phyloP scores from a whole-genome alignment of 2,113 vertebrate species.

The Turnix velox region DNA sequence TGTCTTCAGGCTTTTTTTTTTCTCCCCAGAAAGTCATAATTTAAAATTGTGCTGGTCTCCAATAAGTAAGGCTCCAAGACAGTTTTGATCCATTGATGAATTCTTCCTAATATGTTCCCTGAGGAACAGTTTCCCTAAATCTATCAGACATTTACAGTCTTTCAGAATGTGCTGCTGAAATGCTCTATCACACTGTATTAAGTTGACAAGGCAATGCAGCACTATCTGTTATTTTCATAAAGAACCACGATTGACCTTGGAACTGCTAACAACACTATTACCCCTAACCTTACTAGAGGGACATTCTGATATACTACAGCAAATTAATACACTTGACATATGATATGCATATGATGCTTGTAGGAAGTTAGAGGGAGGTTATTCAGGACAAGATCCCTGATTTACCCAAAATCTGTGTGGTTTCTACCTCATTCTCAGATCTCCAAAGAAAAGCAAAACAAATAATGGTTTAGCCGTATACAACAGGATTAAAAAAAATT shows the following conservation, averaged over 20 bases:
- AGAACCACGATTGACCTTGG: slow-evolving; percentile 72
- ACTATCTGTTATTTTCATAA: slow-evolving; percentile 64
- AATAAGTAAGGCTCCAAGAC: slow-evolving; percentile 60
- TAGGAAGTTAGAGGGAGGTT: neutral
- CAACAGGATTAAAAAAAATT: neutral
- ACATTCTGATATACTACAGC: neutral
- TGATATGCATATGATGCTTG: neutral
- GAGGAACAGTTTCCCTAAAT: slow-evolving; percentile 73
- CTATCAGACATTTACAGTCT: slow-evolving; percentile 74
- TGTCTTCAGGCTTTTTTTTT: slow-evolving; percentile 63
- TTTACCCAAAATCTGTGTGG: neutral
- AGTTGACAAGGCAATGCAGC: slow-evolving; percentile 70
- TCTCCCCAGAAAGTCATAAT: slow-evolving; percentile 56
- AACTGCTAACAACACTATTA: slow-evolving; percentile 62
- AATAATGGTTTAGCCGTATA: neutral
- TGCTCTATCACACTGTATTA: slow-evolving; percentile 74
- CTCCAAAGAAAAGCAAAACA: neutral
- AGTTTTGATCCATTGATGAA: slow-evolving; percentile 72
- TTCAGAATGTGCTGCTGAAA: slow-evolving; percentile 64
- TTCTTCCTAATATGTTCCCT: slow-evolving; percentile 66
- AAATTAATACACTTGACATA: neutral
- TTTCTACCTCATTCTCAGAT: neutral
- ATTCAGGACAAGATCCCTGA: neutral
- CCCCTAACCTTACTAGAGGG: neutral
- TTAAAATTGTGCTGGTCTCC: slow-evolving; percentile 41